Evolutionary conservation across 2,888 invertebrate genomes (phyloP).

Genomic region (Allophyes oxyacanthae): DNA sequence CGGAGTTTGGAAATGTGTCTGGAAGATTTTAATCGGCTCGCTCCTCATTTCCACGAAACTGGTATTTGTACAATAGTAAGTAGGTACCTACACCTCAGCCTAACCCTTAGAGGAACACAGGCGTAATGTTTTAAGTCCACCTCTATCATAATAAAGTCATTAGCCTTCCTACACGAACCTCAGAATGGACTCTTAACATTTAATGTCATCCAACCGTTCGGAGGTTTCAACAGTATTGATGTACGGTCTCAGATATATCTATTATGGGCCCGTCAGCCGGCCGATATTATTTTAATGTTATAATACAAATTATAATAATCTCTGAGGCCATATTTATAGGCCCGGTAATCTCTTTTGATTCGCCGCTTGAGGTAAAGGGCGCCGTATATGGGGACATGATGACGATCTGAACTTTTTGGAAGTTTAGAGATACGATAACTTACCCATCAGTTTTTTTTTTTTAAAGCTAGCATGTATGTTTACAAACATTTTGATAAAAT

Average conservation of each 20-base stretch:
- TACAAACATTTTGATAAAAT: too few species aligned
- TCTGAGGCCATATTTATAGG: conserved; percentile 84
- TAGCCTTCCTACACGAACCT: neutral
- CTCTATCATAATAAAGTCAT: too few species aligned
- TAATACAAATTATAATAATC: conserved; percentile 88
- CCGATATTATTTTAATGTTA: conserved; percentile 86
- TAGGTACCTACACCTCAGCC: too few species aligned
- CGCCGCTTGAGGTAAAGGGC: conserved; percentile 75
- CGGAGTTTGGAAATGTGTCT: too few species aligned
- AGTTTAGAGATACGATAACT: neutral
- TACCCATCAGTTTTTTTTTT: too few species aligned
- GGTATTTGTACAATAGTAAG: too few species aligned
- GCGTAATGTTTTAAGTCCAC: too few species aligned
- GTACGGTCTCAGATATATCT: conserved; percentile 80
- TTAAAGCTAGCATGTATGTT: too few species aligned
- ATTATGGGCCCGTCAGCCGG: conserved; percentile 72
- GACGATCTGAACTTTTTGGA: neutral
- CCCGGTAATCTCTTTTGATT: conserved; percentile 83
- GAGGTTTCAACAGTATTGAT: conserved; percentile 61
- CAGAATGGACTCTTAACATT: conserved; percentile 14
- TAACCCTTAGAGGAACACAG: too few species aligned
- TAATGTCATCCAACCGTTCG: conserved; percentile 15
- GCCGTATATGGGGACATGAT: conserved; percentile 33
- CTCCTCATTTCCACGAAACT: too few species aligned
- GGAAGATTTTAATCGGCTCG: too few species aligned